Evolutionary conservation across 2,888 invertebrate species (phyloP).

Genomic region (Mechanitis messenoides): DNA sequence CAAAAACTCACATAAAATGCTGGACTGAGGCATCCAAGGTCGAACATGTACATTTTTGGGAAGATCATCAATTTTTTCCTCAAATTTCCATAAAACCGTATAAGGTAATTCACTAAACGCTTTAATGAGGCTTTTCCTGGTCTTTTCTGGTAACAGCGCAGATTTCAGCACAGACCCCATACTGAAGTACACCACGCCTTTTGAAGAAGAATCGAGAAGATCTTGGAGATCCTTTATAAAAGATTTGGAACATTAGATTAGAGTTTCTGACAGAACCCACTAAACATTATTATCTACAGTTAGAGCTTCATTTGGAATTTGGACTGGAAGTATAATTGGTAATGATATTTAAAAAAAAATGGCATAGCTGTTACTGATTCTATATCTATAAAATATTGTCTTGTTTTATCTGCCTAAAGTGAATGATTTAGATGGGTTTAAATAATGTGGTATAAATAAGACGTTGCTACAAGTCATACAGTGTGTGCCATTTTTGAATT

Average conservation of each 20-base stretch:
- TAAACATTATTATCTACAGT: too few species aligned
- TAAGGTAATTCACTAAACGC: conserved; percentile 44
- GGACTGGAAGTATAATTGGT: too few species aligned
- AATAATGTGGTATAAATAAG: too few species aligned
- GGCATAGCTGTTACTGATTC: too few species aligned
- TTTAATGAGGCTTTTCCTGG: conserved; percentile 36
- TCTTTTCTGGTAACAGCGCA: conserved; percentile 33
- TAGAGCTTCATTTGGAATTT: too few species aligned
- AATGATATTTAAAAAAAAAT: too few species aligned
- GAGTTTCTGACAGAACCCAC: too few species aligned
- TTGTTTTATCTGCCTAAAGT: too few species aligned
- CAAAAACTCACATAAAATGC: conserved; percentile 57
- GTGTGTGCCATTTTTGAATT: too few species aligned
- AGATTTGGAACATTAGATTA: not conserved
- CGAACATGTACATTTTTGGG: conserved; percentile 60
- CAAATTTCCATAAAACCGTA: conserved; percentile 72
- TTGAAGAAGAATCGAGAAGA: conserved; percentile 44
- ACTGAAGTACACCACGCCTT: conserved; percentile 60
- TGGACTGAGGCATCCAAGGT: conserved; percentile 71
- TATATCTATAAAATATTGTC: too few species aligned
- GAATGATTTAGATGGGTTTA: too few species aligned
- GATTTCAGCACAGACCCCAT: conserved; percentile 53
- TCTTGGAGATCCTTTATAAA: conserved; percentile 48
- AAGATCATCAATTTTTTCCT: conserved; percentile 46
- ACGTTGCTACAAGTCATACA: too few species aligned